Evolutionary conservation across 2,797 vertebrate genomes (phyloP).

Genomic region (Cottoperca gobio): DNA sequence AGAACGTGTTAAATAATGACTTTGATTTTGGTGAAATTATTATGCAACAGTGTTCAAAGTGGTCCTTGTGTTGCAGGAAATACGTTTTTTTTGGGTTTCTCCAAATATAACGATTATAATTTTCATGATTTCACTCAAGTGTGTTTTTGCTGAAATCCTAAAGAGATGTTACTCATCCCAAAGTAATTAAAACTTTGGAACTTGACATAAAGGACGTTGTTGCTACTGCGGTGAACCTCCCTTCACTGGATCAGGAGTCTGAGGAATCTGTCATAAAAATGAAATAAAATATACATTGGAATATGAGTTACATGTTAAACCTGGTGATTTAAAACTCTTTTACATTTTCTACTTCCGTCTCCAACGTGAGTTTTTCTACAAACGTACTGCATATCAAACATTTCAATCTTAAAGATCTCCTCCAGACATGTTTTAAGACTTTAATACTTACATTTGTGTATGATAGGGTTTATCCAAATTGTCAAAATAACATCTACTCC

Average conservation of each 20-base stretch:
- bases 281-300: neutral
- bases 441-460: neutral
- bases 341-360: neutral
- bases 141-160: neutral
- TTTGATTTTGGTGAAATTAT: slow-evolving; percentile 6
- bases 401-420: neutral
- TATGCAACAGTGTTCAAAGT: neutral
- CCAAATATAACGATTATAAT: neutral
- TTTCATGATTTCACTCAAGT: neutral
- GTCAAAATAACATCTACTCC: too few relatives aligned
- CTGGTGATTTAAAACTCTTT: neutral
- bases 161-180: neutral
- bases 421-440: neutral
- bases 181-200: neutral
- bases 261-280: neutral
- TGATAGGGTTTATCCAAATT: too few relatives aligned
- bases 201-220: neutral
- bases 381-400: too few relatives aligned
- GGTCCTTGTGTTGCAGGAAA: neutral
- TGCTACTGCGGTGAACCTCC: neutral
- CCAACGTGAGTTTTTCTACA: neutral
- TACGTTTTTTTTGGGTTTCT: neutral
- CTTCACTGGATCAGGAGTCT: neutral
- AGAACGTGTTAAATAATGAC: slow-evolving; percentile 29
- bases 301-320: neutral